Conservation (phyloP, 2,113 vertebrate genomes). For the Burhinus oedicnemus region DNA sequence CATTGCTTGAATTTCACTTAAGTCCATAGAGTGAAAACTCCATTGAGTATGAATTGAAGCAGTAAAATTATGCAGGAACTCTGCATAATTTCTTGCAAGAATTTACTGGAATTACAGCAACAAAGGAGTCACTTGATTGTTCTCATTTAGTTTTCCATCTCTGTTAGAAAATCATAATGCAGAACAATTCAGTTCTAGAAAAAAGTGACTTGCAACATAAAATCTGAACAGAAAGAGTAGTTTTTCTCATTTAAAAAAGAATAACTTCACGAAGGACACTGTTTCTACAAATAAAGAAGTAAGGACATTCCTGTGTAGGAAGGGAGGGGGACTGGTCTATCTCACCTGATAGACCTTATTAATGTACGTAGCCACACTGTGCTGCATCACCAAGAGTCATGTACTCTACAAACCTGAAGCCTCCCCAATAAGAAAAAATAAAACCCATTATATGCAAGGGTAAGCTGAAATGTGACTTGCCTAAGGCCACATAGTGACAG, state of each 20-base stretch:
- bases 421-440: neutral
- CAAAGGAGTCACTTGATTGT: neutral
- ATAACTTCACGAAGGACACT: neutral
- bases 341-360: neutral
- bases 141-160: neutral
- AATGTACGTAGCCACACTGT: neutral
- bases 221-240: neutral
- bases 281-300: neutral
- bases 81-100: neutral
- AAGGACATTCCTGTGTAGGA: neutral
- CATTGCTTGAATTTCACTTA: neutral
- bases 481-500: neutral
- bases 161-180: neutral
- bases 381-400: neutral
- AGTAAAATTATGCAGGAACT: conserved; percentile 2
- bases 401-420: neutral
- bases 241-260: neutral
- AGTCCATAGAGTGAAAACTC: neutral
- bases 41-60: neutral
- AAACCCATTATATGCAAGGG: neutral
- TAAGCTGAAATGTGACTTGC: neutral
- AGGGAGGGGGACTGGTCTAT: neutral
- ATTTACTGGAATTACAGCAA: neutral
- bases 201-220: neutral
- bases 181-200: neutral